Percentiles rank a stretch among this genome's conserved stretches.
These are phyloP conservation scores for Hedya salicella DNA, from an alignment of 2,888 invertebrate species.

Conservation along the genomic window DNA sequence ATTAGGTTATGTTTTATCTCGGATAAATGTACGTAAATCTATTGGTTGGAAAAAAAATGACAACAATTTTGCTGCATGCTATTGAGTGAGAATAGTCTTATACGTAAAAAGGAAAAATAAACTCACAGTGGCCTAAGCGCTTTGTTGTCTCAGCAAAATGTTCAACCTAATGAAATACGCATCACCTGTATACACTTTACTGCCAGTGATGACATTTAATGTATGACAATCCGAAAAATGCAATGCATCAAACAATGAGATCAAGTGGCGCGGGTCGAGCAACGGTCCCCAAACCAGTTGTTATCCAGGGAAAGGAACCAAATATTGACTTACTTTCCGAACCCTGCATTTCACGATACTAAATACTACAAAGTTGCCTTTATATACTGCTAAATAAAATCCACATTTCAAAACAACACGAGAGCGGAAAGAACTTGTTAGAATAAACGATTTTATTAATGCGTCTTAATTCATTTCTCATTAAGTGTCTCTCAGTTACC, in stretches of 20 bases:
- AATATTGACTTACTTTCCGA: constrained; percentile 32
- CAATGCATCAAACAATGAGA: constrained; percentile 77
- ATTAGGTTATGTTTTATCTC: too few species aligned
- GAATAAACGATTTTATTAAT: constrained; percentile 23
- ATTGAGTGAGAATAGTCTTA: too few species aligned
- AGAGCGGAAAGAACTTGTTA: neutral
- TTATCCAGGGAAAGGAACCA: constrained; percentile 43
- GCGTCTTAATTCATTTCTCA: constrained; percentile 16
- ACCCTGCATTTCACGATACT: neutral
- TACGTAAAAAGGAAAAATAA: too few species aligned
- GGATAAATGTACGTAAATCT: too few species aligned
- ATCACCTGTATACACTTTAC: constrained; percentile 59
- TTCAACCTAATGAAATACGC: constrained; percentile 10
- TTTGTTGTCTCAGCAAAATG: too few species aligned
- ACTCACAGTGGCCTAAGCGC: too few species aligned
- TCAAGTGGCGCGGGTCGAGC: constrained; percentile 67
- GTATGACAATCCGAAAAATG: constrained; percentile 70
- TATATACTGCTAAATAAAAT: constrained; percentile 1
- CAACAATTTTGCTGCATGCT: too few species aligned
- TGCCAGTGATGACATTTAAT: constrained; percentile 57
- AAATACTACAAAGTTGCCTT: neutral
- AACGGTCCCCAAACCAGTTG: constrained; percentile 79
- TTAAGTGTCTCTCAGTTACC: constrained; percentile 25
- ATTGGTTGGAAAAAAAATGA: too few species aligned
- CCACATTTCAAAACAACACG: constrained; percentile 6